A percentile compares a stretch with the other conserved stretches of the same genome.
Evolutionary conservation across 2,888 invertebrate species (phyloP).

Genomic region (Orthosia incerta): DNA sequence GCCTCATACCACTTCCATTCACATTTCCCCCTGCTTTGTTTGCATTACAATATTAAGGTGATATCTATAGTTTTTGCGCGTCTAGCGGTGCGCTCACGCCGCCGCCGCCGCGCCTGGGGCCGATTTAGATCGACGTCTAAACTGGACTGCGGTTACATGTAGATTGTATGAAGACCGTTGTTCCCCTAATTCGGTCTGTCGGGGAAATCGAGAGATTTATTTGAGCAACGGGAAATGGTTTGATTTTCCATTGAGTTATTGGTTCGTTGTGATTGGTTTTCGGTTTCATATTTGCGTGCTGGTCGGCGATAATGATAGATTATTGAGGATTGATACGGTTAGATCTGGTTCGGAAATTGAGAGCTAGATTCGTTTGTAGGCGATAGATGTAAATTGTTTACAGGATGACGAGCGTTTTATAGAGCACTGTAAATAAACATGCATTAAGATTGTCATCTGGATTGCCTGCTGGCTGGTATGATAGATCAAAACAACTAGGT

Average conservation of each 20-base stretch:
- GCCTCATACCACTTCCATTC: conserved; percentile 70
- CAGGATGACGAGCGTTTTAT: neutral
- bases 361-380: conserved; percentile 2
- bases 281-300: conserved; percentile 48
- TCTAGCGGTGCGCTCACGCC: conserved; percentile 69
- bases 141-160: conserved; percentile 72
- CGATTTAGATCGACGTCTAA: conserved; percentile 68
- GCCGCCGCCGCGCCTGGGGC: conserved; percentile 67
- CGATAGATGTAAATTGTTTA: conserved; percentile 5
- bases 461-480: neutral
- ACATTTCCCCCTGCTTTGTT: conserved; percentile 81
- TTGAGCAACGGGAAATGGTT: conserved; percentile 62
- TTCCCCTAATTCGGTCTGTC: conserved; percentile 58
- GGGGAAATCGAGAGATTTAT: conserved; percentile 64
- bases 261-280: conserved; percentile 48
- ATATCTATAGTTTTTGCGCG: conserved; percentile 81
- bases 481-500: neutral
- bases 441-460: neutral
- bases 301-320: conserved; percentile 49
- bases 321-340: conserved; percentile 39
- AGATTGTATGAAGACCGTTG: conserved; percentile 60
- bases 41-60: conserved; percentile 81
- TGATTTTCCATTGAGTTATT: conserved; percentile 60
- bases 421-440: conserved; percentile 15
- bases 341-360: conserved; percentile 13